Evolutionary conservation across 2,888 invertebrate species (phyloP), one percentile per base, ranked within the genome.

Genomic region (Mythimna pallens): DNA sequence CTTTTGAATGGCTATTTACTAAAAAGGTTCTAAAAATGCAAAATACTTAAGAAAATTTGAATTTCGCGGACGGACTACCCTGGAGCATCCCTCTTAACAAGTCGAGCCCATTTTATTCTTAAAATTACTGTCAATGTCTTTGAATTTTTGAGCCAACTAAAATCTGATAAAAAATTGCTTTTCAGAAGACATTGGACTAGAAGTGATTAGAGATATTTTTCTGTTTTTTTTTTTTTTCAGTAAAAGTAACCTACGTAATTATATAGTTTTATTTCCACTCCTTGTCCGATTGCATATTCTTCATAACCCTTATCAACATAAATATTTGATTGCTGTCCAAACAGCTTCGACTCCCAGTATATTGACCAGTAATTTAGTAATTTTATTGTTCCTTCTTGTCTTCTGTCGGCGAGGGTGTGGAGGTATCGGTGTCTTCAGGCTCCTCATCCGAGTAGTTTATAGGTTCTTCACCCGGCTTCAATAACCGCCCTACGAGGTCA

Each of bases 381-480:
- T 67, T 75, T 87, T 94, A 95, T 85, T 92, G 91, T 63, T 91
- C 90, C 73, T 95, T 96, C 83, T 94, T 94, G 65, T 94, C 89
- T 70, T 88, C 93, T 30, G 90, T 83, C 12, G 92, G 90, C 43
- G 90, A 91, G 77, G 86, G 90, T 61, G 91, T 89, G 5, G 95
- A 93, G 47, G 90, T 89, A 82, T 95, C 95, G 0, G 95, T 93
- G 59, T 96, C 96, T 63, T 94, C 98, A 93, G 88, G 97, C 86
- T 99, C 99, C 88, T 99, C 99, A 89, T 99, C 99, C 0, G 99
- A 98, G 93, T 99, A 99, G 91, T 98, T 98, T 76, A 97, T 98
- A 1, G 99, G 98, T 89, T 98, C 97, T 89, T 99, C 99, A 17
- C 99, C 99, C 1, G 99, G 99, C 91, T 98, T 99, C 91, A 99